Base-by-base conservation (phyloP, 2,888 invertebrate genomes). In the Galerucella nymphaeae region DNA sequence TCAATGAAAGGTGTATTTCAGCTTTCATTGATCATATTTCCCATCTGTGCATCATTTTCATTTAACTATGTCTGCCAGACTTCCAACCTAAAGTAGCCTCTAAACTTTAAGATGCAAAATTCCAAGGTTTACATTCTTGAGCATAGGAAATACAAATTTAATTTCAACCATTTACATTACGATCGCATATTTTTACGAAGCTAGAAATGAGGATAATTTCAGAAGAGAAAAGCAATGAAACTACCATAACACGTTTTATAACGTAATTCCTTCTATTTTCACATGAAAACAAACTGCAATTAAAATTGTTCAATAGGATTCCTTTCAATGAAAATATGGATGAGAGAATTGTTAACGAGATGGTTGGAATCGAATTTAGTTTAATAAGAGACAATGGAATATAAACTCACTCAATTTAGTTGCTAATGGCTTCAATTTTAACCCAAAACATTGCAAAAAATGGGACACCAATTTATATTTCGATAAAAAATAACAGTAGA, bases 241-340 rank as follows among this genome's bases (percentile, higher is more conserved):
- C 55, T 18, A 55, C 55, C 45, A 45, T 4, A 45, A 14, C 14
- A 3, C 14, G 45, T 45, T 45, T 45, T 45, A 14, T 45, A 45
- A 45, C 45, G 45, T 13, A 45, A 45, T 45, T 45, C 11, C 14
- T 14, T 45, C 45, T 11, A 55, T 55, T 55, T 55, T 55, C 55
- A 18, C 9, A 10, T 55, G 18, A 55, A 14, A 55, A 18, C 14
- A 55, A 10, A 55, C 9, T 18, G 16, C 18, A 16, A 55, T 55
- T 55, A 55, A 55, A 55, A 55, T 55, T 55, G 55, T 18, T 55
- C 18, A 55, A 55, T 55, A 55, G 55, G 16, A 18, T 18, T 18
- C 11, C 16, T 55, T 4, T 9, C 55, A 55, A 55, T 18, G 55
- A 16, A n/a, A 55, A 55, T 4, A 55, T 55, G 16, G 2, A 55